Evolutionary conservation across 2,797 vertebrate genomes (phyloP), one percentile per base, ranked within the genome.

Genomic region (Antrozous pallidus): DNA sequence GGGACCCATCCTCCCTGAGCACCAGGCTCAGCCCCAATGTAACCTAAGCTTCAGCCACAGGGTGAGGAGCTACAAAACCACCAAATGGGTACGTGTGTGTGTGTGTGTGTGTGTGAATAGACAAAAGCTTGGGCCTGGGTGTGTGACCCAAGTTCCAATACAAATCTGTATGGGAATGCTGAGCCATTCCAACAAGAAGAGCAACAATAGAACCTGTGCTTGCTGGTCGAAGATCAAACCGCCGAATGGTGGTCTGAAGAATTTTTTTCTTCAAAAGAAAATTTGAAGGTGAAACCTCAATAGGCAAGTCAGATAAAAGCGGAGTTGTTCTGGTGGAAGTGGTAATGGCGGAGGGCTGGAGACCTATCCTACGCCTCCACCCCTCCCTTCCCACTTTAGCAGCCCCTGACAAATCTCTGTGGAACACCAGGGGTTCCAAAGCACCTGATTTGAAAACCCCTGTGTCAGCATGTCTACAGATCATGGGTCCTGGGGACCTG

Each of bases 151-250:
- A 78, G 93, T 73, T 71, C 79, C 77, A 65, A 58, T 18, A 88
- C n/a, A 74, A 81, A 87, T 79, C 65, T 28, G 47, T n/a, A 67
- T 0, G 42, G 45, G 71, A 82, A 93, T 31, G 51, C 81, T 40
- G 70, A 69, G 71, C 51, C 85, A 61, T 87, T 93, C 93, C 95
- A 80, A 93, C 16, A 11, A 63, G 40, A 70, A 86, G 91, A 97
- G 70, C 93, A 65, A 93, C 80, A 85, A 54, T 40, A 69, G 83
- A 93, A 54, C 71, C 69, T 78, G 70, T 81, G 87, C 90, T 96
- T 95, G 96, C 96, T 97, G 97, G 96, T 97, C 94, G 87, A 90
- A 82, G 77, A 73, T 88, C 95, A 95, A 95, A 96, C 95, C 95
- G 84, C 80, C 81, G 63, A 85, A 93, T 33, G 51, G 78, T 56